Percentiles rank a stretch among this genome's conserved stretches.
phyloP scores from a whole-genome alignment of 2,113 vertebrate species.

The Chaetodon trifascialis region DNA sequence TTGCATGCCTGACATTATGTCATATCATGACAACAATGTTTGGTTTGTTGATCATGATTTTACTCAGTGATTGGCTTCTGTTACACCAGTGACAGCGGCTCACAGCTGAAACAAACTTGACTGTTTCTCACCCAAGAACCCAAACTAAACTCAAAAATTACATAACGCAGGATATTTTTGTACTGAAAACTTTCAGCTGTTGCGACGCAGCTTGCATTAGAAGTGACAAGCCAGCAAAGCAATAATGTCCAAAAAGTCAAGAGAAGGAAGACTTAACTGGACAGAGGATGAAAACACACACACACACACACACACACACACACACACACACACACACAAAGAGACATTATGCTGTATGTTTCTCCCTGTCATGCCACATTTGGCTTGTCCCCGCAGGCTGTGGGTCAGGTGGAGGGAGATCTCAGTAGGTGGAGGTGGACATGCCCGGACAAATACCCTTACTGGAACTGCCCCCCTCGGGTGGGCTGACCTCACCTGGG shows the following conservation, averaged over 20 bases:
- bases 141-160: not conserved
- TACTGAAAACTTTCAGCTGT: not conserved
- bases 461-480: constrained; percentile 68
- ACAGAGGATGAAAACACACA: not conserved
- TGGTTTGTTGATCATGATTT: too few species aligned
- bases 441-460: constrained; percentile 52
- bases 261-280: not conserved
- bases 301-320: not conserved
- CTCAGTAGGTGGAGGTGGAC: constrained; percentile 39
- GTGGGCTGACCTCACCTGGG: constrained; percentile 64
- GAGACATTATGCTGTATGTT: not conserved
- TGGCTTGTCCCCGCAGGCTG: constrained; percentile 36
- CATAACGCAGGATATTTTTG: not conserved
- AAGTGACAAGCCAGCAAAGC: constrained; percentile 10
- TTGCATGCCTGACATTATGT: too few species aligned
- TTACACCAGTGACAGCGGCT: too few species aligned
- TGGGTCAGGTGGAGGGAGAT: constrained; percentile 35
- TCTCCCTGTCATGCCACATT: constrained; percentile 18
- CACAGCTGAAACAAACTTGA: too few species aligned
- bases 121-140: too few species aligned
- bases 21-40: too few species aligned
- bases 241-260: constrained; percentile 13
- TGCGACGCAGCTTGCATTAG: not conserved
- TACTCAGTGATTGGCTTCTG: too few species aligned
- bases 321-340: not conserved